Percentiles rank a stretch among this genome's conserved stretches.
These are phyloP conservation scores for Mormyrus proboscirostris DNA, from an alignment of 2,797 vertebrate species.

Conservation along the genomic window DNA sequence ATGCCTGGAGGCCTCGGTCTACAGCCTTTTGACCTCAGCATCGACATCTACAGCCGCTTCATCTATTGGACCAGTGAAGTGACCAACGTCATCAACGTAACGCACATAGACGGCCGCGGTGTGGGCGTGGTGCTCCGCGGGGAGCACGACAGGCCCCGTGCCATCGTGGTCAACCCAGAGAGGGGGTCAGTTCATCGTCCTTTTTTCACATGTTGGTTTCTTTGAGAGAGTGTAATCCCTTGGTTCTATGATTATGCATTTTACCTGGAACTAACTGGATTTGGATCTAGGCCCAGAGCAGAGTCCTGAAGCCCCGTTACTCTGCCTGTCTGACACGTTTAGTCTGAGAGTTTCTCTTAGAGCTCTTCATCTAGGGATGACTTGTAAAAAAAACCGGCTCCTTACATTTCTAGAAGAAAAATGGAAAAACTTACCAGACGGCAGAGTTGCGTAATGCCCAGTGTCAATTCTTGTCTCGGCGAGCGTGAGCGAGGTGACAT, in stretches of 20 bases:
- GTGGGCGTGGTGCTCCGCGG: constrained; percentile 87
- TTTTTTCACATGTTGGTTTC: not conserved
- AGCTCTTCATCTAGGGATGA: not conserved
- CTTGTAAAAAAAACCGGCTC: not conserved
- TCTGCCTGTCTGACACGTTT: not conserved
- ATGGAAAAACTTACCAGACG: not conserved
- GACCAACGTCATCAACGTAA: constrained; percentile 93
- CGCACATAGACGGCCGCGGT: constrained; percentile 75
- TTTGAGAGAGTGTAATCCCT: not conserved
- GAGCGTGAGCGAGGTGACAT: not conserved
- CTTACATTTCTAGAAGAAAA: not conserved
- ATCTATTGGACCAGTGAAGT: constrained; percentile 98
- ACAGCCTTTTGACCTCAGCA: constrained; percentile 92
- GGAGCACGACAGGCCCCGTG: constrained; percentile 82
- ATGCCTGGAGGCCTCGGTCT: constrained; percentile 69
- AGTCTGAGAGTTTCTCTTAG: not conserved
- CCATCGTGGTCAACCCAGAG: constrained; percentile 94
- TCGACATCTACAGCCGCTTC: constrained; percentile 95
- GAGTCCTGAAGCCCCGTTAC: not conserved
- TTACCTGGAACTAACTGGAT: not conserved
- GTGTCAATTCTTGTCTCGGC: not conserved
- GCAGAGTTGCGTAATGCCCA: not conserved
- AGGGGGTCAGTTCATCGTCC: constrained; percentile 68
- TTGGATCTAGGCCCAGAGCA: not conserved
- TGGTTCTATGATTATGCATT: not conserved